Base-by-base conservation (phyloP, 2,113 vertebrate species). In the Percopsis transmontana region DNA sequence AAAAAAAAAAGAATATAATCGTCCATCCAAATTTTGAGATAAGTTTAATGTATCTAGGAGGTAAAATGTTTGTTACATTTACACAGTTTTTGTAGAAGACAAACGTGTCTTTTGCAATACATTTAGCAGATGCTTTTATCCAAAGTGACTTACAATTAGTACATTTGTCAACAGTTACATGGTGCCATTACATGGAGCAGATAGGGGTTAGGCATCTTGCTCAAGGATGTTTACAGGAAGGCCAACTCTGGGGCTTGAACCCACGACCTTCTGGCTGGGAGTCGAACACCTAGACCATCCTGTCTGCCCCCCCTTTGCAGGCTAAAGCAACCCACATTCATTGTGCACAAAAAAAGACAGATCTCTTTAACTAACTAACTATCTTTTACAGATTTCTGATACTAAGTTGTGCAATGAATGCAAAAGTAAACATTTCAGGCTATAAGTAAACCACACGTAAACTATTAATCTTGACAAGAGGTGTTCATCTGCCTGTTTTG, bases 401-500 rank as follows among this genome's bases (percentile, higher is more conserved):
- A 68, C 1, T 23, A 74, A 63, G 39, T 74, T 81, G 87, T 87
- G 84, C 83, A 89, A 85, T 64, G 44, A 40, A 75, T 52, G 74
- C 77, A 81, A 72, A 80, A 24, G 77, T 68, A 85, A 91, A 90
- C 81, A 75, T 70, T 67, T 73, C 77, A 78, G 74, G 52, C 54
- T 42, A 52, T 50, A 24, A 45, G 44, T 21, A 33, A 9, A 41
- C 15, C 19, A n/a, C 41, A 2, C 77, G 64, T 64, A 58, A 53
- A 52, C 52, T 24, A 1, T 21, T 61, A 38, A 56, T 21, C 13
- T 21, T 47, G 7, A 33, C 27, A 33, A 33, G 27, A 33, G 27
- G 27, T 33, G 27, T 4, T 33, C 5, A 33, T 33, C 27, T 33
- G 27, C 8, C 27, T 33, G 27, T 6, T 33, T 33, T 33, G 27